Percentiles rank a stretch among this genome's conserved stretches.
Evolutionary conservation across 2,797 vertebrate species (phyloP).

Genomic region (Acanthis flammea): DNA sequence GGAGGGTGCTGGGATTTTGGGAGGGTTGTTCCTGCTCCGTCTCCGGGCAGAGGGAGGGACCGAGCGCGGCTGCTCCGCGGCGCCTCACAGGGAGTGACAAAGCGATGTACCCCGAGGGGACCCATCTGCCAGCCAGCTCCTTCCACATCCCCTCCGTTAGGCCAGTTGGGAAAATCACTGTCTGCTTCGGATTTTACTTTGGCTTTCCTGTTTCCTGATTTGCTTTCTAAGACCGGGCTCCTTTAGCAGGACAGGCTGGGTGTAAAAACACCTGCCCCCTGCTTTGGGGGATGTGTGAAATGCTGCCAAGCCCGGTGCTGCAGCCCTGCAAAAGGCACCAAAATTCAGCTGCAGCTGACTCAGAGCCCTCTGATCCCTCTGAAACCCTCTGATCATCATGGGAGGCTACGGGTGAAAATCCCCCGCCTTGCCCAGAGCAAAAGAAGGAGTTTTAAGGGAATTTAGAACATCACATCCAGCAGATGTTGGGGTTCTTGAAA

Average conservation of each 20-base stretch:
- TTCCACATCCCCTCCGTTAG: background rate
- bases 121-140: slow-evolving; percentile 59
- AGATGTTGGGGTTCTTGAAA: background rate
- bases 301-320: rapidly evolving
- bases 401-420: background rate
- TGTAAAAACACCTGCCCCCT: background rate
- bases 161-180: background rate
- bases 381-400: background rate
- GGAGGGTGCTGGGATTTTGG: background rate
- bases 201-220: background rate
- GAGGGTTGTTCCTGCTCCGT: background rate
- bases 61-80: background rate
- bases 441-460: background rate
- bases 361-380: background rate
- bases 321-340: background rate
- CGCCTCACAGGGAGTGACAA: slow-evolving; percentile 58
- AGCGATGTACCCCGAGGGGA: slow-evolving; percentile 33
- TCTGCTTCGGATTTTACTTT: background rate
- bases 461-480: background rate
- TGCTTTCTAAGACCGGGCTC: rapidly evolving
- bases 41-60: background rate
- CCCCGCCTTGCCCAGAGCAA: rapidly evolving
- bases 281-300: background rate
- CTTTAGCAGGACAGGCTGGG: background rate
- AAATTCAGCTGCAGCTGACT: background rate